Conservation (phyloP, 2,113 vertebrate genomes). For the Agapornis roseicollis region DNA sequence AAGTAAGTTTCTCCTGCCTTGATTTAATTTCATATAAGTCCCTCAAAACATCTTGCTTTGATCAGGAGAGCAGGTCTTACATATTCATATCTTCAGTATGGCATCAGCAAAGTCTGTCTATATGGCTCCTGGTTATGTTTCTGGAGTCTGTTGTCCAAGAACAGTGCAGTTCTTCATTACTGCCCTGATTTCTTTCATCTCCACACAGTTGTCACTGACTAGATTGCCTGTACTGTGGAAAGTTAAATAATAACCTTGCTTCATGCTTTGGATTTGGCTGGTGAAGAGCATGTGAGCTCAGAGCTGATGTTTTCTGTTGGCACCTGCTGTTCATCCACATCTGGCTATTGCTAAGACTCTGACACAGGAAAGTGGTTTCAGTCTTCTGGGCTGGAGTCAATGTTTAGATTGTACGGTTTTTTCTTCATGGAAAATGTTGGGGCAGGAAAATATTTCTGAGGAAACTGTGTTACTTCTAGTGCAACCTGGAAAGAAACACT, state of each 20-base stretch:
- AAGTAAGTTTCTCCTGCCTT: not conserved
- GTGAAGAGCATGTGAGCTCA: not conserved
- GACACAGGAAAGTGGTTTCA: constrained; percentile 23
- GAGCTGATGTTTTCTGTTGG: constrained; percentile 47
- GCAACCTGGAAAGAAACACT: not conserved
- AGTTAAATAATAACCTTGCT: not conserved
- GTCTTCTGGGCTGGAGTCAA: not conserved
- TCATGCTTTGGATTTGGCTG: not conserved
- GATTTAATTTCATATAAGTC: not conserved
- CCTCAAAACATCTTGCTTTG: not conserved
- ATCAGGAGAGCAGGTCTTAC: not conserved
- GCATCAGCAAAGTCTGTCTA: not conserved
- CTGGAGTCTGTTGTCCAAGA: not conserved
- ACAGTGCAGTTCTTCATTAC: not conserved
- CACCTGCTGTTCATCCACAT: constrained; percentile 24
- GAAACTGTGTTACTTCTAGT: not conserved
- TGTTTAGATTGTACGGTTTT: constrained; percentile 20
- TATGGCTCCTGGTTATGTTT: not conserved
- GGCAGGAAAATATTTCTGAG: not conserved
- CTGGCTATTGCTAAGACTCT: constrained; percentile 37
- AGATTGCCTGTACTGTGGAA: not conserved
- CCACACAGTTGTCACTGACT: not conserved
- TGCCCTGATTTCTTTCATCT: constrained; percentile 4
- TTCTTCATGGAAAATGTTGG: constrained; percentile 6
- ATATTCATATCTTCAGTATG: not conserved